Evolutionary conservation across 2,888 invertebrate genomes (phyloP).

Genomic region (Plebejus anna): DNA sequence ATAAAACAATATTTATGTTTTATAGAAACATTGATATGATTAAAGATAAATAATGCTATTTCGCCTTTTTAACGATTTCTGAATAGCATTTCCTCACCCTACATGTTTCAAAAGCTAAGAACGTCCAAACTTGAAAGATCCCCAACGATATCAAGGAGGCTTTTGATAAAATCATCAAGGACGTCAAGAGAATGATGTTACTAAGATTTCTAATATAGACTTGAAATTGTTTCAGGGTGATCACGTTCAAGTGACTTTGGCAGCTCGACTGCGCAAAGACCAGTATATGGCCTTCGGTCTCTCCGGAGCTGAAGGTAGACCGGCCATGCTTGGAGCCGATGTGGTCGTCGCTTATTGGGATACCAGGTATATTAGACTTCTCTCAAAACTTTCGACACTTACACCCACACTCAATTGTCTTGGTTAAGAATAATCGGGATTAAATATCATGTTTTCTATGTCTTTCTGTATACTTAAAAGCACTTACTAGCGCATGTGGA

Average conservation of each 20-base stretch:
- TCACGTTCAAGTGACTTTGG: constrained; percentile 87
- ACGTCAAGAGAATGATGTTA: neutral
- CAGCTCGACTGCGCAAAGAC: constrained; percentile 88
- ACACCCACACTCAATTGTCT: too few relatives aligned
- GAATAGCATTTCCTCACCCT: too few relatives aligned
- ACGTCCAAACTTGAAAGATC: too few relatives aligned
- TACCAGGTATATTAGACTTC: constrained; percentile 35
- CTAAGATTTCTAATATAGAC: neutral
- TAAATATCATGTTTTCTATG: too few relatives aligned
- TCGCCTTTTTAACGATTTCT: too few relatives aligned
- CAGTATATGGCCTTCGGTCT: constrained; percentile 94
- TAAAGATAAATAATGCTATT: too few relatives aligned
- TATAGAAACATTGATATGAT: too few relatives aligned
- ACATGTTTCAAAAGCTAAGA: too few relatives aligned
- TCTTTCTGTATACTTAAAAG: too few relatives aligned
- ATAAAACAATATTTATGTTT: too few relatives aligned
- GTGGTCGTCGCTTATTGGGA: constrained; percentile 89
- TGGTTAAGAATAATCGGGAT: too few relatives aligned
- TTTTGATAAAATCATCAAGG: neutral
- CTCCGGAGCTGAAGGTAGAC: constrained; percentile 86
- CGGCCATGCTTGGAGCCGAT: constrained; percentile 91
- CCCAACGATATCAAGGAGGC: neutral
- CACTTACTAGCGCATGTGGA: too few relatives aligned
- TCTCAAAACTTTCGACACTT: neutral
- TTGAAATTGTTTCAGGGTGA: constrained; percentile 56